A percentile compares a stretch with the other conserved stretches of the same genome.
phyloP scores from a whole-genome alignment of 1,140 invertebrate genomes.

The Pogonomyrmex californicus region DNA sequence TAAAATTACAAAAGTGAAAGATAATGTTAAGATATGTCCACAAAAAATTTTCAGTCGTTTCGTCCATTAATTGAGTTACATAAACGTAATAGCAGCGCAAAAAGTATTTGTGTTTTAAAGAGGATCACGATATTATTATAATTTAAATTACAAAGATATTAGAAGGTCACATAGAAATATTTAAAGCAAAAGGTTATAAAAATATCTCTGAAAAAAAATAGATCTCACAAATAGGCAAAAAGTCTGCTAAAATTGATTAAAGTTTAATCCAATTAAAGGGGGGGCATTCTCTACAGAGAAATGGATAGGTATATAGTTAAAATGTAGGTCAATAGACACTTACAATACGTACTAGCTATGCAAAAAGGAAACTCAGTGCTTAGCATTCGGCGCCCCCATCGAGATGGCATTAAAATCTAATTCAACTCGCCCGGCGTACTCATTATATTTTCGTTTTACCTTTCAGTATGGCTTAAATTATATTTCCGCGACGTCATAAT shows the following conservation, averaged over 20 bases:
- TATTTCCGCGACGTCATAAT: constrained; percentile 49
- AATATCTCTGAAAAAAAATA: not conserved
- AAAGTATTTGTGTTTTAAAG: not conserved
- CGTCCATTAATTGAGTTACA: not conserved
- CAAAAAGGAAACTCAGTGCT: not conserved
- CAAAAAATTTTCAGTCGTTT: constrained; percentile 19
- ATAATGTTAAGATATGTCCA: not conserved
- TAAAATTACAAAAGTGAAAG: constrained; percentile 54
- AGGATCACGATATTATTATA: not conserved
- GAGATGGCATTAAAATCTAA: constrained; percentile 51
- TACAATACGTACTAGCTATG: not conserved
- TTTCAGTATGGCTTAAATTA: constrained; percentile 52
- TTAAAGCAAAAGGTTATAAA: not conserved
- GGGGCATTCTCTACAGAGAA: not conserved
- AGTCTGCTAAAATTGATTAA: not conserved
- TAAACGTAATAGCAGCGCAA: not conserved
- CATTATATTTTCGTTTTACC: constrained; percentile 61
- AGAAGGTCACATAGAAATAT: not conserved
- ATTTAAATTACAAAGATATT: constrained; percentile 15
- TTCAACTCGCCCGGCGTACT: constrained; percentile 39
- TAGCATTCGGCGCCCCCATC: constrained; percentile 29
- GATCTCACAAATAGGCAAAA: not conserved
- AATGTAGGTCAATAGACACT: not conserved
- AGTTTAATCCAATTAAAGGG: not conserved
- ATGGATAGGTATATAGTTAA: not conserved